A percentile compares a stretch with the other conserved stretches of the same genome.
phyloP scores from a whole-genome alignment of 1,140 invertebrate species.

The Eumeta japonica region DNA sequence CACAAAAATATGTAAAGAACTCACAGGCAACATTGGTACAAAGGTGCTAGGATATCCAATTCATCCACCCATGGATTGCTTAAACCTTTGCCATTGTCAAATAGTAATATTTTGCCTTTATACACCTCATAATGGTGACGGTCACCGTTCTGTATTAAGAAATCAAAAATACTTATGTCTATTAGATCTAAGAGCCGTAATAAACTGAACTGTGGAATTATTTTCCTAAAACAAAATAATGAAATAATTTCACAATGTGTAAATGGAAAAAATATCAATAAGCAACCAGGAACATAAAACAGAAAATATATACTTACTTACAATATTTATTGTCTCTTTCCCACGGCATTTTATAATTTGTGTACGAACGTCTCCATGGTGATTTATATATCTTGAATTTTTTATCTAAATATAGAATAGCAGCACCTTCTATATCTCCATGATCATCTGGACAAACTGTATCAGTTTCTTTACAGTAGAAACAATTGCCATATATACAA shows the following conservation, averaged over 20 bases:
- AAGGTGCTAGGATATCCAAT: slow-evolving; percentile 81
- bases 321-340: slow-evolving; percentile 79
- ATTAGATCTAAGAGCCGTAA: slow-evolving; percentile 79
- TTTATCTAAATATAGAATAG: slow-evolving; percentile 79
- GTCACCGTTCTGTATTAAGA: slow-evolving; percentile 92
- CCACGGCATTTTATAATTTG: slow-evolving; percentile 76
- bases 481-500: slow-evolving; percentile 88
- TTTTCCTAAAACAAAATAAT: slow-evolving; percentile 39
- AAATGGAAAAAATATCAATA: neutral
- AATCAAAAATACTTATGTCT: slow-evolving; percentile 88
- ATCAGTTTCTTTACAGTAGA: slow-evolving; percentile 80
- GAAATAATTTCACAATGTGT: too few species aligned
- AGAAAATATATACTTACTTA: slow-evolving; percentile 67
- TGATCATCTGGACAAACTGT: slow-evolving; percentile 75
- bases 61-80: slow-evolving; percentile 83
- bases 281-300: neutral
- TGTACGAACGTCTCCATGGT: slow-evolving; percentile 90
- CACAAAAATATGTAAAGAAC: slow-evolving; percentile 37
- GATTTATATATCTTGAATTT: slow-evolving; percentile 70
- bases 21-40: slow-evolving; percentile 90
- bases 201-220: slow-evolving; percentile 56
- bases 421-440: slow-evolving; percentile 75
- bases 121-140: slow-evolving; percentile 88
- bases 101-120: slow-evolving; percentile 72
- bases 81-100: slow-evolving; percentile 95